Evolutionary conservation across 2,113 vertebrate genomes (phyloP).

Genomic region (Dicentrarchus labrax): DNA sequence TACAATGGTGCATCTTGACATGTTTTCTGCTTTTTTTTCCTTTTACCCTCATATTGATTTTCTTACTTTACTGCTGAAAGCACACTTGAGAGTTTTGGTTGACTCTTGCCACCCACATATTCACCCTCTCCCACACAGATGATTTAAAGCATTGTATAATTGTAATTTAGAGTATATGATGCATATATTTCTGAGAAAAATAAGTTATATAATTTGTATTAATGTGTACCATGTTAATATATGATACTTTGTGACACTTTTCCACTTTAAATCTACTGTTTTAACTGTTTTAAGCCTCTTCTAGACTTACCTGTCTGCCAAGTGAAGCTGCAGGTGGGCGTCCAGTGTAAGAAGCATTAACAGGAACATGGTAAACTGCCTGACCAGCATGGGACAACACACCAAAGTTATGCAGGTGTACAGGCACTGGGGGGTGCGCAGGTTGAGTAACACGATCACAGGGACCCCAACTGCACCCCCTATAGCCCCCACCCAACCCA

Average conservation of each 20-base stretch:
- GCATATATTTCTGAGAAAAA: neutral
- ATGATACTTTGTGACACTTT: neutral
- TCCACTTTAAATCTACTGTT: neutral
- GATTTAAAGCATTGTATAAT: neutral
- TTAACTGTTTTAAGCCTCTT: neutral
- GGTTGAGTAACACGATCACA: slow-evolving; percentile 81
- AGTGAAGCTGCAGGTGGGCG: slow-evolving; percentile 73
- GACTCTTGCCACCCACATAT: slow-evolving; percentile 39
- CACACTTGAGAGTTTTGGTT: slow-evolving; percentile 18
- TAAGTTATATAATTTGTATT: neutral
- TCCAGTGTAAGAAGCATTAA: slow-evolving; percentile 85
- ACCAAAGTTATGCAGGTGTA: slow-evolving; percentile 85
- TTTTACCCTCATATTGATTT: slow-evolving; percentile 45
- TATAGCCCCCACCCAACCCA: slow-evolving; percentile 82
- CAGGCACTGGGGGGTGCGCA: slow-evolving; percentile 81
- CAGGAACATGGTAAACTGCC: slow-evolving; percentile 86
- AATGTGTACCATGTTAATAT: neutral
- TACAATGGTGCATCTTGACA: slow-evolving; percentile 10
- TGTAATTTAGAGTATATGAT: neutral
- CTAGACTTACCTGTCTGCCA: slow-evolving; percentile 79
- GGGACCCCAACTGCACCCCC: slow-evolving; percentile 81
- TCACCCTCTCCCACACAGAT: slow-evolving; percentile 34
- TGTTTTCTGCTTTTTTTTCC: slow-evolving; percentile 14
- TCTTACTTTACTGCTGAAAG: slow-evolving; percentile 29
- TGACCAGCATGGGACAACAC: slow-evolving; percentile 84